These are phyloP conservation scores for Rhegmatorhina hoffmannsi DNA, from an alignment of 2,113 vertebrate species.

Conservation along the genomic window DNA sequence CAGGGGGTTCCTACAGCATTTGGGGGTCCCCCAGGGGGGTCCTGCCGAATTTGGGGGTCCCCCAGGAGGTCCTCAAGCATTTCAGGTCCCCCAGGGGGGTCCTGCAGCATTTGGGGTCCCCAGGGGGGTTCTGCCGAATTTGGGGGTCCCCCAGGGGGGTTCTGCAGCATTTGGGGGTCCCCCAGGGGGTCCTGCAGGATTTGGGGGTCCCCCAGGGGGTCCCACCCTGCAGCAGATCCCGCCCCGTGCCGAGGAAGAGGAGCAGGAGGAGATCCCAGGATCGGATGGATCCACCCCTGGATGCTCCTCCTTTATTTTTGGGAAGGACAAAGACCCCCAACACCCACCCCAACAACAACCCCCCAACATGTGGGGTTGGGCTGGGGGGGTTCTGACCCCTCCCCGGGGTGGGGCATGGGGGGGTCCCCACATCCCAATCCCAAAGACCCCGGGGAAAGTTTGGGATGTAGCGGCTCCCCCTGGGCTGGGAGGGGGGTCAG, in stretches of 20 bases:
- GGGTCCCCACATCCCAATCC: not conserved
- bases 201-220: not conserved
- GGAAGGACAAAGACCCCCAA: not conserved
- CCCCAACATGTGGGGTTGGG: no score
- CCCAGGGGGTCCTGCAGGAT: no score
- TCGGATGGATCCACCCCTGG: not conserved
- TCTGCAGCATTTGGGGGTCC: no score
- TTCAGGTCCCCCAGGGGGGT: no score
- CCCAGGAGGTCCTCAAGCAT: no score
- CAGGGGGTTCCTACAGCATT: no score
- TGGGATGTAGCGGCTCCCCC: not conserved
- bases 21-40: no score
- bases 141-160: no score
- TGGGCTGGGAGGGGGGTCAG: not conserved
- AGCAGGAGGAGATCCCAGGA: not conserved
- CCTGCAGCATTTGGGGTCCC: no score
- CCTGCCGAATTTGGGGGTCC: no score
- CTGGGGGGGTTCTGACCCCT: not conserved
- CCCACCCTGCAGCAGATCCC: not conserved
- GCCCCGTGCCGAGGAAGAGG: not conserved
- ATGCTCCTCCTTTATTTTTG: not conserved
- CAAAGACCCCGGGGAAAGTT: not conserved
- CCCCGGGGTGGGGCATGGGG: not conserved
- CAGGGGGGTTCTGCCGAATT: no score
- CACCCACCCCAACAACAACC: not conserved